phyloP scores from a whole-genome alignment of 2,888 invertebrate species.

The Pandemis cinnamomeana region DNA sequence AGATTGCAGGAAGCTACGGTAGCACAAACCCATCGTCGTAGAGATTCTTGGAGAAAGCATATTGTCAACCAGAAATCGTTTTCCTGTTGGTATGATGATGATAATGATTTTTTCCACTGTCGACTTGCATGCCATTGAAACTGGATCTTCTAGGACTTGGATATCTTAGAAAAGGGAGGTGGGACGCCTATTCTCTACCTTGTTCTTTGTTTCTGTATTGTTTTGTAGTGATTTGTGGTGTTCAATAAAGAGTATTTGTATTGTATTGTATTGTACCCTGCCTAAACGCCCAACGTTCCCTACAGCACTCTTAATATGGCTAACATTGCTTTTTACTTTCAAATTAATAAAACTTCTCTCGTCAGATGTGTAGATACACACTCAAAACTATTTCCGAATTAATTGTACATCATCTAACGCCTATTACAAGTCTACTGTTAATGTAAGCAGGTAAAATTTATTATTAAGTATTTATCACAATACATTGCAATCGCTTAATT shows the following conservation, averaged over 20 bases:
- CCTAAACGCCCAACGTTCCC: background rate
- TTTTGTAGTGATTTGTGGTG: too few species aligned
- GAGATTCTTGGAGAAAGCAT: too few species aligned
- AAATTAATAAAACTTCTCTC: background rate
- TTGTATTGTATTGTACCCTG: background rate
- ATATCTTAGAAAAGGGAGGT: too few species aligned
- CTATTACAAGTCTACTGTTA: conserved; percentile 51
- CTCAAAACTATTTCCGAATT: conserved; percentile 43
- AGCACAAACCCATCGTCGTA: too few species aligned
- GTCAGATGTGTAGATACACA: conserved; percentile 12
- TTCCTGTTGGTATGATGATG: too few species aligned
- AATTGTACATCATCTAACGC: conserved; percentile 47
- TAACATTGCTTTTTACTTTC: conserved; percentile 25
- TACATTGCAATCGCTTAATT: conserved; percentile 51
- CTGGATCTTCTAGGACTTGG: background rate
- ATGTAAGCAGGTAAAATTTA: conserved; percentile 43
- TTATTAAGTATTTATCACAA: conserved; percentile 54
- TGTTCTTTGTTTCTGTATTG: too few species aligned
- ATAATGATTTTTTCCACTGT: too few species aligned
- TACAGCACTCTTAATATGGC: conserved; percentile 8
- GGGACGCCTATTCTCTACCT: too few species aligned
- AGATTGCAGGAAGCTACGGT: too few species aligned
- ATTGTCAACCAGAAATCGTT: too few species aligned
- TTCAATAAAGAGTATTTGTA: too few species aligned
- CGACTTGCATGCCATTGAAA: background rate